These are phyloP conservation scores for Tiphia femorata DNA, from an alignment of 2,888 invertebrate species.

Conservation along the genomic window DNA sequence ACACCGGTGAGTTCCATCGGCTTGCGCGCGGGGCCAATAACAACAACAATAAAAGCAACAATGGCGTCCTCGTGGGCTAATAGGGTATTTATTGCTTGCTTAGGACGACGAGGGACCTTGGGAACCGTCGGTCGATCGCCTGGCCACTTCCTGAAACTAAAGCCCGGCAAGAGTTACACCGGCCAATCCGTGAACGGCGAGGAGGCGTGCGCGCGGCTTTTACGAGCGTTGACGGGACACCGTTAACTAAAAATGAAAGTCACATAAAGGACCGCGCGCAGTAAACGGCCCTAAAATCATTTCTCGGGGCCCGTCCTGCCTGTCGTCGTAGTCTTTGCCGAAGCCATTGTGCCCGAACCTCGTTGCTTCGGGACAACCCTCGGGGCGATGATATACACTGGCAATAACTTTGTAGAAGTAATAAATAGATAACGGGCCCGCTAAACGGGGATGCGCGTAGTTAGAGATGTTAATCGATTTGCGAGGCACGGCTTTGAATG, in stretches of 20 bases:
- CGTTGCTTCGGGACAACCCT: not conserved
- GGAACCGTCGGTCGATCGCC: not conserved
- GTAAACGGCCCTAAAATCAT: constrained; percentile 37
- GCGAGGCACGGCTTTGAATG: not conserved
- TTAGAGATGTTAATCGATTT: not conserved
- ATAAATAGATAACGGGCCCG: constrained; percentile 19
- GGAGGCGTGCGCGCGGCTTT: constrained; percentile 19
- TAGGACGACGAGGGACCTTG: constrained; percentile 26
- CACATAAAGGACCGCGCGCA: constrained; percentile 29
- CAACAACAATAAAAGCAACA: constrained; percentile 28
- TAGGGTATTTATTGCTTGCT: constrained; percentile 38
- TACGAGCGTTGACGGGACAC: constrained; percentile 17
- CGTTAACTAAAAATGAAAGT: constrained; percentile 24
- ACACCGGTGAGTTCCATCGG: constrained; percentile 9
- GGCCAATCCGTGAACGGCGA: no score
- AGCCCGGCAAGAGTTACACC: constrained; percentile 14
- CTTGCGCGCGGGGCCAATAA: constrained; percentile 18
- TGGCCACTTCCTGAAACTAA: constrained; percentile 24
- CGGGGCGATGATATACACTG: not conserved
- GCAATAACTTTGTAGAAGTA: constrained; percentile 33
- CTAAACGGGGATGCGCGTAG: not conserved
- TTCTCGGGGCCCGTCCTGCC: no score
- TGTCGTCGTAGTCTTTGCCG: no score
- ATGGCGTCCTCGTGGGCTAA: constrained; percentile 11
- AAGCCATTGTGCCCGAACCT: not conserved